Base-by-base conservation (phyloP, 2,113 vertebrate genomes). In the Carassius gibelio region DNA sequence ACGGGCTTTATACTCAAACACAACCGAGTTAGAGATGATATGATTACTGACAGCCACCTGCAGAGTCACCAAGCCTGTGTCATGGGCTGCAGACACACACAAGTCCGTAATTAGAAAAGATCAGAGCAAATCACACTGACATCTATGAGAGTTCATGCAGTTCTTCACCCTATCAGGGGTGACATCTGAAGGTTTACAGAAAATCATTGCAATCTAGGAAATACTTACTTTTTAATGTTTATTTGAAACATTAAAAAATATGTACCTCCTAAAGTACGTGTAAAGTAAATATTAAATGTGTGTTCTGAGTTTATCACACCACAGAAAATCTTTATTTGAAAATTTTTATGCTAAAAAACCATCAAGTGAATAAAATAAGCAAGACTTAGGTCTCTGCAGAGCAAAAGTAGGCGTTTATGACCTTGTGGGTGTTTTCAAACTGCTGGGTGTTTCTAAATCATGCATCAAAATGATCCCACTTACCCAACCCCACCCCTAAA, bases 21-120 rank as follows among this genome's bases (percentile, higher is more conserved):
- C 98, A 93, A 99, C 98, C 0, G 98, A 99, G 93, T 96, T 99
- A 90, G 98, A 99, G 96, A 99, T 98, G 93, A 99, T 98, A 95
- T 99, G 98, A 95, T 95, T 99, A 94, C 97, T 97, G 95, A 97
- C 96, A 90, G 97, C 97, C 94, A 99, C 98, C 95, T 99, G 98
- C 87, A 99, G 96, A 71, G 98, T 99, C 94, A 99, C 98, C 14
- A 99, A 95, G 89, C 98, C 98, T 76, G 98, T 99, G 94, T 99
- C 98, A 48, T 99, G 98, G 92, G 98, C 98, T 99, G 91, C 34
- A 92, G 93, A 90, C 64, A 85, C 57, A 72, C 48, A 68, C 13
- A 17, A 75, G 9, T n/a, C 69, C 81, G n/a, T 82, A 26, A 78
- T 87, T 74, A 75, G 66, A 87, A 55, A 42, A n/a, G 6, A 62